Percentiles rank a stretch among this genome's conserved stretches.
Evolutionary conservation across 2,888 invertebrate genomes (phyloP).

Genomic region (Polia nebulosa): DNA sequence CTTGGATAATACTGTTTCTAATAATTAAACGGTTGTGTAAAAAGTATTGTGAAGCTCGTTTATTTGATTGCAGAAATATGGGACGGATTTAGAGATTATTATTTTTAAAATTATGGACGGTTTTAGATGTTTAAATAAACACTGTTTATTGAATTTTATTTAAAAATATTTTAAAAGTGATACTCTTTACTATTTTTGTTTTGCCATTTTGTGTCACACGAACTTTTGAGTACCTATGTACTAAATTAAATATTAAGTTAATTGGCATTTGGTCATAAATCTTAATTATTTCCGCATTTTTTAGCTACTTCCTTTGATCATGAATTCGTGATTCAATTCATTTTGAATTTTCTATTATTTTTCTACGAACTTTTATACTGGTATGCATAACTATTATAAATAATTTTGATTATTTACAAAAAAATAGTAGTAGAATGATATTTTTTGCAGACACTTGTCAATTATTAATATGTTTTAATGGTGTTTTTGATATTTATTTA

Average conservation of each 20-base stretch:
- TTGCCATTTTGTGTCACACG: not conserved
- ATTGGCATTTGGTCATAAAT: not conserved
- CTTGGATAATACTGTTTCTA: conserved; percentile 74
- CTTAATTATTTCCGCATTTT: conserved; percentile 26
- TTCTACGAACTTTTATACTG: not conserved
- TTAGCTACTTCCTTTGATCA: not conserved
- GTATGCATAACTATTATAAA: too few species aligned
- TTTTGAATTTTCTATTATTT: too few species aligned
- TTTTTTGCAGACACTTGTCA: not conserved
- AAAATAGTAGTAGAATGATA: too few species aligned
- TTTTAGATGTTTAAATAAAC: not conserved
- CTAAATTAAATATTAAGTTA: not conserved
- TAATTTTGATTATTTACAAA: too few species aligned
- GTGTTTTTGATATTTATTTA: too few species aligned
- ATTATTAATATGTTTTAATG: not conserved
- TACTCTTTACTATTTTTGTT: not conserved
- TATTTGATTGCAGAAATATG: conserved; percentile 37
- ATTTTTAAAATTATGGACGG: too few species aligned
- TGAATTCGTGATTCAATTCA: not conserved
- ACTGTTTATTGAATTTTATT: not conserved
- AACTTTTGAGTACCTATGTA: not conserved
- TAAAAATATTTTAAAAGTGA: not conserved
- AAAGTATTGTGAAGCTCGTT: conserved; percentile 60
- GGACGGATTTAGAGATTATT: not conserved
- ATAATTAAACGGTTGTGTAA: conserved; percentile 71